phyloP scores from a whole-genome alignment of 2,888 invertebrate genomes.

The Augiades crinisus region DNA sequence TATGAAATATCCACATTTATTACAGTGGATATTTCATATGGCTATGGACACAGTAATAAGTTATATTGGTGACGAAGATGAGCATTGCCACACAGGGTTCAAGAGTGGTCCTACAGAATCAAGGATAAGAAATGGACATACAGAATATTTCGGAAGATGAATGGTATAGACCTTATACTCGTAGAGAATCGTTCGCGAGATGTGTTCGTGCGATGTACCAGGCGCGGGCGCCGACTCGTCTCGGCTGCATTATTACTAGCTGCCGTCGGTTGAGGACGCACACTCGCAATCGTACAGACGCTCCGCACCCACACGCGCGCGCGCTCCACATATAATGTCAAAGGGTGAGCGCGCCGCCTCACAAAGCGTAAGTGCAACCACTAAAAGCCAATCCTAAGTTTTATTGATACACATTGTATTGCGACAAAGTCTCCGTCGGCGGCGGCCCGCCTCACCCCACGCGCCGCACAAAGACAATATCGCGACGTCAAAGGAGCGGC shows the following conservation, averaged over 20 bases:
- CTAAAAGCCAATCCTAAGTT: slow-evolving; percentile 83
- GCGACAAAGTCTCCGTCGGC: slow-evolving; percentile 80
- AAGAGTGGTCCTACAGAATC: no score
- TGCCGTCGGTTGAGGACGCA: slow-evolving; percentile 45
- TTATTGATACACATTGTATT: slow-evolving; percentile 82
- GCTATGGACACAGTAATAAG: no score
- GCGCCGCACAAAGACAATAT: slow-evolving; percentile 81
- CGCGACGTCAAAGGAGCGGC: slow-evolving; percentile 80
- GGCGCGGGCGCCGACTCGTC: slow-evolving; percentile 59
- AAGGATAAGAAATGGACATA: no score
- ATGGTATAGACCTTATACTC: no score
- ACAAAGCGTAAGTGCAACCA: slow-evolving; percentile 82
- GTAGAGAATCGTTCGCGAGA: background rate
- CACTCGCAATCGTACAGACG: slow-evolving; percentile 42
- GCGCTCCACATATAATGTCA: slow-evolving; percentile 75
- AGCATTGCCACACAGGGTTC: no score
- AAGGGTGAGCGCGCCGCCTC: slow-evolving; percentile 79
- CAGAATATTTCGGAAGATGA: no score
- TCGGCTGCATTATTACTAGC: slow-evolving; percentile 52
- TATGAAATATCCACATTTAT: no score
- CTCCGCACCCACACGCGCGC: slow-evolving; percentile 36
- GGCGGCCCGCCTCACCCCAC: slow-evolving; percentile 73
- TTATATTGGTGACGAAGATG: no score
- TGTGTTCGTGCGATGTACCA: background rate
- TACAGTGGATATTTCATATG: no score